Evolutionary conservation across 1,140 invertebrate species (phyloP).

Genomic region (Drosophila littoralis): DNA sequence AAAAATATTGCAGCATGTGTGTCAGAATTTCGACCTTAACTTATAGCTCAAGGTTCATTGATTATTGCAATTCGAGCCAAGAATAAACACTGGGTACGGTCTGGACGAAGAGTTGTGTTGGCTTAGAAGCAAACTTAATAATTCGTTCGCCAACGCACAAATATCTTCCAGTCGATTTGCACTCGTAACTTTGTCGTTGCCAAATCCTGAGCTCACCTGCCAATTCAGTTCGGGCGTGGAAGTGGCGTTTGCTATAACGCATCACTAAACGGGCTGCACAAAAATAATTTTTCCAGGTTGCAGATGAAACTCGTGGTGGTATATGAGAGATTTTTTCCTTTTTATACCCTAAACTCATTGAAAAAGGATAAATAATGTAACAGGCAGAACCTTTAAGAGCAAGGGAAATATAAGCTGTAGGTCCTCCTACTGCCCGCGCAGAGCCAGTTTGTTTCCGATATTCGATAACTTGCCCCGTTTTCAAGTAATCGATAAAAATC

Average conservation of each 20-base stretch:
- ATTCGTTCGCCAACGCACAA: conserved; percentile 66
- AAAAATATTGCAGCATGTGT: conserved; percentile 40
- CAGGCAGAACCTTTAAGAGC: no score
- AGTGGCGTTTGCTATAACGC: conserved; percentile 61
- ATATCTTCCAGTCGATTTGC: conserved; percentile 80
- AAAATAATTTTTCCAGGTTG: conserved; percentile 73
- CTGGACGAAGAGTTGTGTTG: conserved; percentile 13
- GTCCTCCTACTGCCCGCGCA: no score
- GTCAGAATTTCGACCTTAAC: conserved; percentile 66
- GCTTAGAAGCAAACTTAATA: conserved; percentile 56
- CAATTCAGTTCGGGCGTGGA: conserved; percentile 3
- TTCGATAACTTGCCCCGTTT: no score
- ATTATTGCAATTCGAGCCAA: conserved; percentile 61
- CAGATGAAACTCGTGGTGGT: conserved; percentile 59
- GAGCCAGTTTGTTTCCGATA: no score
- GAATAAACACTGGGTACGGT: conserved; percentile 52
- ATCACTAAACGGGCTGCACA: conserved; percentile 69
- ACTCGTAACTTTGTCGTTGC: conserved; percentile 50
- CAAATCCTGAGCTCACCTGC: conserved; percentile 47
- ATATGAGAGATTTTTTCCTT: conserved; percentile 13
- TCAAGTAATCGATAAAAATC: no score
- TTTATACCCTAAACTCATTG: no score
- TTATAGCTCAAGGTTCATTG: conserved; percentile 67
- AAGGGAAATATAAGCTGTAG: no score
- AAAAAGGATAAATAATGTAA: no score